Conservation (phyloP, 2,888 invertebrate species). For the Pocota personata region DNA sequence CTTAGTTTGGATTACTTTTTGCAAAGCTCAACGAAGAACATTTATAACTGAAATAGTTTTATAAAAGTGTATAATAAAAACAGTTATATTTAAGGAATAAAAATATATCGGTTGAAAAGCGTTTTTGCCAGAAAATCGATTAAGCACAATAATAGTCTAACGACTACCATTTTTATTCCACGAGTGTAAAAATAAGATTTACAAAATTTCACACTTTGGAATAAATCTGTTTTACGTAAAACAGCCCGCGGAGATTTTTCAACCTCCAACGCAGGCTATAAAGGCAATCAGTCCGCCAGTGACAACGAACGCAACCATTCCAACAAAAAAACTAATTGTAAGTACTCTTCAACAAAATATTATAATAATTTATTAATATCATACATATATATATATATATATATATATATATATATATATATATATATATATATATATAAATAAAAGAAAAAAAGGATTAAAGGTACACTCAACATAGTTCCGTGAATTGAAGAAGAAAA, state of each 20-base stretch:
- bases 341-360: slow-evolving; percentile 75
- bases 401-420: neutral
- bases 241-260: slow-evolving; percentile 83
- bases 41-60: slow-evolving; percentile 19
- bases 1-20: slow-evolving; percentile 38
- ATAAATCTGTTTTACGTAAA: slow-evolving; percentile 83
- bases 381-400: neutral
- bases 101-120: neutral
- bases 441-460: neutral
- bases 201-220: slow-evolving; percentile 83
- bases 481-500: neutral
- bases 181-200: slow-evolving; percentile 80
- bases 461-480: neutral
- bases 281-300: slow-evolving; percentile 82
- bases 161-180: slow-evolving; percentile 38
- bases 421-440: neutral
- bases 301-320: slow-evolving; percentile 80
- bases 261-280: slow-evolving; percentile 82
- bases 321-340: slow-evolving; percentile 83
- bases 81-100: neutral
- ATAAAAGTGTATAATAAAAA: slow-evolving; percentile 34
- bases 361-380: neutral
- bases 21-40: slow-evolving; percentile 34
- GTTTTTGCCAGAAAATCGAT: slow-evolving; percentile 38
- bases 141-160: slow-evolving; percentile 37